These are phyloP conservation scores for Orius laevigatus DNA, from an alignment of 1,140 invertebrate species.

Conservation along the genomic window DNA sequence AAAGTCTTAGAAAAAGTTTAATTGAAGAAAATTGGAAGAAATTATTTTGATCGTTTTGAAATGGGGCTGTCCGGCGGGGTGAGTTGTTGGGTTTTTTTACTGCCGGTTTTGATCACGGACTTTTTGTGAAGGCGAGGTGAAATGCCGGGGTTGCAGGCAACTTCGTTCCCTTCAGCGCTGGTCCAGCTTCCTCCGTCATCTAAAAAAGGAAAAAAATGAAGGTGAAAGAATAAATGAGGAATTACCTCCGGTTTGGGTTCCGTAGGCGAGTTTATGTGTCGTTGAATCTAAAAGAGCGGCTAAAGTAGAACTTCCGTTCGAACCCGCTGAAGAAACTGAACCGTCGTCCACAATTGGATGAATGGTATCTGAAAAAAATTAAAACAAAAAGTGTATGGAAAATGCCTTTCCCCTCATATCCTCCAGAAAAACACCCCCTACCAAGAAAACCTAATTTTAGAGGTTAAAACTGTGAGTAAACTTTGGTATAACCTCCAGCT, in stretches of 20 bases:
- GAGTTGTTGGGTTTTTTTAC: slow-evolving; percentile 10
- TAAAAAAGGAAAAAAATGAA: background rate
- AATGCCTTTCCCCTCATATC: too few relatives aligned
- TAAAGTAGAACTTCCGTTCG: slow-evolving; percentile 27
- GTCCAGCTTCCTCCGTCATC: slow-evolving; percentile 31
- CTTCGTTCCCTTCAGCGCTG: slow-evolving; percentile 27
- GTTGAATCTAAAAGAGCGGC: slow-evolving; percentile 20
- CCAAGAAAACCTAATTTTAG: too few relatives aligned
- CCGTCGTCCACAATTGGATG: slow-evolving; percentile 6
- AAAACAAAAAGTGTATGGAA: too few relatives aligned
- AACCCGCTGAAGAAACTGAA: slow-evolving; percentile 22
- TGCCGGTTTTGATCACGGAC: slow-evolving; percentile 23
- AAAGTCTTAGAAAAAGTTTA: too few relatives aligned
- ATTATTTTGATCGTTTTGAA: slow-evolving; percentile 20
- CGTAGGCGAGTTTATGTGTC: background rate
- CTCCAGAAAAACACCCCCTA: too few relatives aligned
- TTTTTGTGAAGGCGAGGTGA: slow-evolving; percentile 36
- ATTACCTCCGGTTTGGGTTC: background rate
- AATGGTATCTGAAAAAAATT: background rate
- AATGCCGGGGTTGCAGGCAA: slow-evolving; percentile 30
- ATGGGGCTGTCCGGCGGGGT: slow-evolving; percentile 23
- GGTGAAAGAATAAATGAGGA: background rate
- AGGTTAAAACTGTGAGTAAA: too few relatives aligned
- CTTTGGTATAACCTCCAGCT: too few relatives aligned
- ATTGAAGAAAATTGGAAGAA: too few relatives aligned